Base-by-base conservation (phyloP, 2,113 vertebrate species). In the Microcebus lehilahytsara region DNA sequence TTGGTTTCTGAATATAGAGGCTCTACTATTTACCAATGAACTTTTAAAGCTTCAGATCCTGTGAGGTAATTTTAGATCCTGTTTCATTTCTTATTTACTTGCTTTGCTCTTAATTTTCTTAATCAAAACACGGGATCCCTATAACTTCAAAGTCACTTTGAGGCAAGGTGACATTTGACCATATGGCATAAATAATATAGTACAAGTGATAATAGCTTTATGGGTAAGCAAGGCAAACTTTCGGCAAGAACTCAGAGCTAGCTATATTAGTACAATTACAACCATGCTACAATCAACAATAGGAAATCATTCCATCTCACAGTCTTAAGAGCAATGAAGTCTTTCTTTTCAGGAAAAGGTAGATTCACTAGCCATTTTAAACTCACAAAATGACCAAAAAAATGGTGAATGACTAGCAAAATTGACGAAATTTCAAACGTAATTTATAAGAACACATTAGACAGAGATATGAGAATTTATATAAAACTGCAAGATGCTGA, bases 151-250 rank as follows among this genome's bases (percentile, higher is more conserved):
- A 81, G 64, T 87, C 51, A 97, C 27, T 46, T 72, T 89, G 46
- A 85, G 7, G 14, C 19, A 81, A 96, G 37, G 14, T 67, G 22
- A 84, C 42, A 89, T 80, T 88, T 75, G 81, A 80, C 7, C 13
- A 74, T 37, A 91, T 11, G 85, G 23, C 17, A 74, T 80, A 94
- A 90, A 96, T 75, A 85, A 87, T 72, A 79, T 1, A 78, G 34
- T 77, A 91, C 13, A 96, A 89, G 64, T 81, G 32, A 53, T 51
- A 91, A 90, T 58, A 93, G 67, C 32, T 95, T 93, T 78, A 91
- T 84, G 20, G 89, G 89, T 34, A 96, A 91, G n/a, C 60, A 96
- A 58, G 40, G 56, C 23, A 95, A 98, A 89, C 86, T 95, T 94
- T 94, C 91, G 27, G 58, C 66, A 96, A 96, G 53, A 93, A 71